These are phyloP conservation scores for Monodelphis domestica DNA, from an alignment of 2,797 vertebrate species.

Conservation along the genomic window DNA sequence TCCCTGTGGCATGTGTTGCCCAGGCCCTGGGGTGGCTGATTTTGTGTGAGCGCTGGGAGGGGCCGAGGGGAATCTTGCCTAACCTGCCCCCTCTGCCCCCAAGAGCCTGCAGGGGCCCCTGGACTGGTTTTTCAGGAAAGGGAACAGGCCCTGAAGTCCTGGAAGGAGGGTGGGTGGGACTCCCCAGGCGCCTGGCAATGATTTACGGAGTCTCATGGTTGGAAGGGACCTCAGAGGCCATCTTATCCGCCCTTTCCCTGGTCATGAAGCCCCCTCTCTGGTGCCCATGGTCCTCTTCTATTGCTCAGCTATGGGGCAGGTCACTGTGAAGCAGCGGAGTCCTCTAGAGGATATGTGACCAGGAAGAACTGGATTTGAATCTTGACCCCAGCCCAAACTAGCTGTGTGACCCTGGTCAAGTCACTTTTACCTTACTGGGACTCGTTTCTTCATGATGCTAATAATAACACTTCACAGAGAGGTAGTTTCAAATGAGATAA, in stretches of 20 bases:
- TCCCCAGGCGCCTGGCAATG: neutral
- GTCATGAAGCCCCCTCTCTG: neutral
- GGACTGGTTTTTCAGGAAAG: conserved; percentile 76
- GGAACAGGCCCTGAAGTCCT: conserved; percentile 1
- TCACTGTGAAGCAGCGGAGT: neutral
- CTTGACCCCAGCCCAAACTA: neutral
- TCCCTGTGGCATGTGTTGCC: conserved; percentile 52
- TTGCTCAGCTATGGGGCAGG: neutral
- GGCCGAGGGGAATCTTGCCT: conserved; percentile 55
- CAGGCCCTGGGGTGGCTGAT: conserved; percentile 46
- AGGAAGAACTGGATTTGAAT: neutral
- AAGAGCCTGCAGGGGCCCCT: neutral
- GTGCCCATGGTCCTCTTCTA: neutral
- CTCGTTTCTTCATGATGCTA: neutral
- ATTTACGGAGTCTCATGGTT: neutral
- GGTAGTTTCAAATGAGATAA: neutral
- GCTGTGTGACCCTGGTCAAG: neutral
- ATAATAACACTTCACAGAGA: neutral
- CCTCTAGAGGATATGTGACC: neutral
- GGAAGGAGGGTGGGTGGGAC: neutral
- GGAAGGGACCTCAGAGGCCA: neutral
- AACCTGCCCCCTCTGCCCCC: conserved; percentile 44
- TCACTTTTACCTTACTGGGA: neutral
- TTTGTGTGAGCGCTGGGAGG: conserved; percentile 62
- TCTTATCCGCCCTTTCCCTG: conserved; percentile 1